Evolutionary conservation across 2,113 vertebrate species (phyloP), one percentile per base, ranked within the genome.

Genomic region (Mobula hypostoma): DNA sequence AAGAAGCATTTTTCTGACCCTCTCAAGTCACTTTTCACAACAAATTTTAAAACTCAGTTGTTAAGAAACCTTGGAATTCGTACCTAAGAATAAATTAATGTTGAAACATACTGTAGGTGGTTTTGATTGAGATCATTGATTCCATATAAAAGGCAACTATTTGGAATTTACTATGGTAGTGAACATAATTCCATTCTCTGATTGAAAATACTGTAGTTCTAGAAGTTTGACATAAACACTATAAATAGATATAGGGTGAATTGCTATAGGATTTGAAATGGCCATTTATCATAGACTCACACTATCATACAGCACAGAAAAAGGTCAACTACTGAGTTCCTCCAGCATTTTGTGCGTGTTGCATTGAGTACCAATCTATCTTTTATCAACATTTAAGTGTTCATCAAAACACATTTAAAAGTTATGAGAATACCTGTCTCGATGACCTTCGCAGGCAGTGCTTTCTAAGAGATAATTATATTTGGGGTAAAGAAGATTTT

Each of bases 41-140:
- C 79, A 94, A 72, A 27, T 94, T 74, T 94, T 83, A 74, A 8
- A 3, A 88, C 79, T 94, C 78, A 94, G 94, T 94, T 74, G 94
- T 95, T 94, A 94, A 95, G 94, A 94, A 15, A 61, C 32, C 72
- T 94, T 87, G 68, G 83, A 83, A 94, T 92, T 36, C 56, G 66
- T 92, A 72, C 70, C 94, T 94, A 72, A 80, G 79, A 78, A 94
- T 94, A 79, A 94, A 94, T 94, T 94, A 94, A 94, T 94, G 94
- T 93, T 88, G 82, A 94, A 90, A 94, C 94, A 70, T 85, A 36
- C 36, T 36, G 36, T 36, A 58, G 76, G 93, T 94, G 94, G 27
- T n/a, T 94, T 83, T 32, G 82, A 88, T 94, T 76, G 90, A 74
- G 6, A 32, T 87, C 94, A 91, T 94, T 94, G 95, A 92, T 94